Evolutionary conservation across 2,888 invertebrate species (phyloP).

Genomic region (Hirudinaria manillensis): DNA sequence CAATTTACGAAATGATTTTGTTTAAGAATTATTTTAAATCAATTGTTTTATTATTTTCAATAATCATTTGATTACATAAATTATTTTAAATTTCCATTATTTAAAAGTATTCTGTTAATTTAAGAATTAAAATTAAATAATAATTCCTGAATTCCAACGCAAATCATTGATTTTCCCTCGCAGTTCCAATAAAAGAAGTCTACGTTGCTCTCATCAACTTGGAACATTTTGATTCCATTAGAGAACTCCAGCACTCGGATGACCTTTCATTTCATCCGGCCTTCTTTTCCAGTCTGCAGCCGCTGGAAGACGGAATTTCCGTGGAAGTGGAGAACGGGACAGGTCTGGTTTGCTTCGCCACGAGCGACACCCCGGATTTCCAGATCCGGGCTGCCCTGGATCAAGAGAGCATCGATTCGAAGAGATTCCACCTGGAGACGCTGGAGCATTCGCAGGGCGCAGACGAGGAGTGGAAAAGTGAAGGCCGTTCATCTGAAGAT

Average conservation of each 20-base stretch:
- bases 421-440: neutral
- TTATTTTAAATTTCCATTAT: no score
- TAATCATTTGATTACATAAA: no score
- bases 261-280: neutral
- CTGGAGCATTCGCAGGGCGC: neutral
- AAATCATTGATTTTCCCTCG: no score
- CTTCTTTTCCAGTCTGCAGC: conserved; percentile 10
- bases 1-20: no score
- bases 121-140: neutral
- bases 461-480: neutral
- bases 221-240: neutral
- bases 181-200: conserved; percentile 8
- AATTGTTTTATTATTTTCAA: no score
- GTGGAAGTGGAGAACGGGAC: neutral
- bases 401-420: neutral
- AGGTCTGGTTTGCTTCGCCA: conserved; percentile 13
- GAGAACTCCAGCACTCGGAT: neutral
- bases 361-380: neutral
- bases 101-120: no score
- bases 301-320: neutral
- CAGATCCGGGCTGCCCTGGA: neutral
- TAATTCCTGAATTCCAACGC: neutral
- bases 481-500: neutral
- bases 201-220: neutral
- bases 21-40: no score